A percentile compares a stretch with the other conserved stretches of the same genome.
These are phyloP conservation scores for Drosophila pseudotakahashii DNA, from an alignment of 2,888 invertebrate species.

Conservation along the genomic window DNA sequence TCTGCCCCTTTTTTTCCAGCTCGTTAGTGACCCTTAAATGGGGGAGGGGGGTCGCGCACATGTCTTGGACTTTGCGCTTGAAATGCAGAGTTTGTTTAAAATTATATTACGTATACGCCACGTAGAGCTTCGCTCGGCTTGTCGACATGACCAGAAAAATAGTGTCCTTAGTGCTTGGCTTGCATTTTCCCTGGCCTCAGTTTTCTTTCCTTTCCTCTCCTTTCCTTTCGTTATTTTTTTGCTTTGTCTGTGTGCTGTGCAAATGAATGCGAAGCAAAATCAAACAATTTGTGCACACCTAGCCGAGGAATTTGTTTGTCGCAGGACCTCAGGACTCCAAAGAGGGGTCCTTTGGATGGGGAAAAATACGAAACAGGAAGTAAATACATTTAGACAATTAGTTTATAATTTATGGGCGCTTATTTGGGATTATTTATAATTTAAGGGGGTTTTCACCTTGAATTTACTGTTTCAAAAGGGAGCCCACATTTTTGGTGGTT, in stretches of 20 bases:
- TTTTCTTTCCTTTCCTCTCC: neutral
- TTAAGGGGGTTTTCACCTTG: too few species aligned
- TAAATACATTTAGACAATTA: neutral
- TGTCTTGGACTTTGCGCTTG: slow-evolving; percentile 53
- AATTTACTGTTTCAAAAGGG: too few species aligned
- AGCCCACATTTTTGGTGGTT: too few species aligned
- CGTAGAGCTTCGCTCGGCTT: slow-evolving; percentile 34
- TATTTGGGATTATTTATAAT: neutral
- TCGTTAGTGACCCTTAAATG: slow-evolving; percentile 55
- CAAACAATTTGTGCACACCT: slow-evolving; percentile 45
- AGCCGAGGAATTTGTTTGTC: slow-evolving; percentile 26
- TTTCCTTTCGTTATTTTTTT: neutral
- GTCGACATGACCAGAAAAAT: slow-evolving; percentile 18
- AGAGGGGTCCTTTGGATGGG: neutral
- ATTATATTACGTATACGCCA: slow-evolving; percentile 62
- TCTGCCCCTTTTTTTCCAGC: slow-evolving; percentile 28
- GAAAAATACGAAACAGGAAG: neutral
- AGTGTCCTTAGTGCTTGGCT: slow-evolving; percentile 8
- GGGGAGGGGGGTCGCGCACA: slow-evolving; percentile 41
- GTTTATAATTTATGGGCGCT: neutral
- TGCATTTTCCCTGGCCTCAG: slow-evolving; percentile 14
- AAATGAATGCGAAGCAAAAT: slow-evolving; percentile 40
- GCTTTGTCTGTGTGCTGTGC: slow-evolving; percentile 21
- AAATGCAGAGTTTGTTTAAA: slow-evolving; percentile 62
- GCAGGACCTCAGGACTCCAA: slow-evolving; percentile 8